Evolutionary conservation across 2,797 vertebrate genomes (phyloP).

Genomic region (Eospalax fontanierii): DNA sequence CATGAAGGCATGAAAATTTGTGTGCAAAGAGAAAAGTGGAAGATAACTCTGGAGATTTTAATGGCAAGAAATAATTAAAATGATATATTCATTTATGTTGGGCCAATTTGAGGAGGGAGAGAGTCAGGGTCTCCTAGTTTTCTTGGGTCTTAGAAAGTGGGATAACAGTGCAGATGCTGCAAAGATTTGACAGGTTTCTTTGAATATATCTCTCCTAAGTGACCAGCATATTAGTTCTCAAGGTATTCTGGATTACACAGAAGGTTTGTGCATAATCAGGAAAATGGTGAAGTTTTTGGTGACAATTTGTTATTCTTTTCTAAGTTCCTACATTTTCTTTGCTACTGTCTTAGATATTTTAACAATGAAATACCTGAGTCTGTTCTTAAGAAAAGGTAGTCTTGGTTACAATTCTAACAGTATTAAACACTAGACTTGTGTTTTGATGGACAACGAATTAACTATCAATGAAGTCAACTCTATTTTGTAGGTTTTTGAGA

Average conservation of each 20-base stretch:
- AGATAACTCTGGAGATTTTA: not conserved
- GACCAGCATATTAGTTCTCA: conserved; percentile 9
- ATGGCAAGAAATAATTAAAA: not conserved
- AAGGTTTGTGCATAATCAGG: not conserved
- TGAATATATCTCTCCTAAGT: not conserved
- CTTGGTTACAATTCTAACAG: not conserved
- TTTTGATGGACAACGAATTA: conserved; percentile 3
- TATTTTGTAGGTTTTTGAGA: not conserved
- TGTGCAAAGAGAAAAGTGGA: not conserved
- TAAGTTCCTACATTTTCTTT: not conserved
- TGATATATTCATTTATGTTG: not conserved
- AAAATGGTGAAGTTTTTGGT: not conserved
- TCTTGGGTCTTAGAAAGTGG: not conserved
- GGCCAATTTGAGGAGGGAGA: not conserved
- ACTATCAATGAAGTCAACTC: not conserved
- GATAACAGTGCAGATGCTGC: not conserved
- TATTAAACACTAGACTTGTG: not conserved
- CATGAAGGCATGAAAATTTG: not conserved
- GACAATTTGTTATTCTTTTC: not conserved
- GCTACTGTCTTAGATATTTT: not conserved
- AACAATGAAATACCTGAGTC: not conserved
- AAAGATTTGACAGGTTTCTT: not conserved
- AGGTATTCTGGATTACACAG: not conserved
- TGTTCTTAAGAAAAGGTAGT: not conserved
- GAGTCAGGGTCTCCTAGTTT: not conserved